Percentiles rank a stretch among this genome's conserved stretches.
These are phyloP conservation scores for Enteromius paludinosus DNA, from an alignment of 2,797 vertebrate genomes.

Conservation along the genomic window DNA sequence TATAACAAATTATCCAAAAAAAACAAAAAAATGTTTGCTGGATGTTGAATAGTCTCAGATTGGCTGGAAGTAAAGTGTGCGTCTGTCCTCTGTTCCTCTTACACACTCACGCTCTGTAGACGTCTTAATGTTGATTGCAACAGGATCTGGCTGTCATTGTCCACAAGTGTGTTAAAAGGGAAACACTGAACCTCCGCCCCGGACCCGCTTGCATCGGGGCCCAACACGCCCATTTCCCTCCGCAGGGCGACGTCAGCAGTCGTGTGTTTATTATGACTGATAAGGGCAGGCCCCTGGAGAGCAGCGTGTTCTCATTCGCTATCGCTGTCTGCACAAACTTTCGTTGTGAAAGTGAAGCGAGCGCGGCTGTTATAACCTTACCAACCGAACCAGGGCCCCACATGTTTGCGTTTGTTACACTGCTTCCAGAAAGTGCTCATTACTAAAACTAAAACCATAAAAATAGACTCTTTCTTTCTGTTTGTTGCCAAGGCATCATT, in stretches of 20 bases:
- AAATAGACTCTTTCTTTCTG: neutral
- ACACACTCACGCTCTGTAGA: neutral
- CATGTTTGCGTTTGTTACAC: neutral
- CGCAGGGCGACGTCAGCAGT: neutral
- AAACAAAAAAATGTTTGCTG: neutral
- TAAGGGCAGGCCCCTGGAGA: conserved; percentile 32
- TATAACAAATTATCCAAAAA: neutral
- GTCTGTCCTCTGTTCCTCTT: neutral
- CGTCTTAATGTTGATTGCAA: neutral
- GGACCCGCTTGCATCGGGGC: neutral
- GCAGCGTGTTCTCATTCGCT: conserved; percentile 12
- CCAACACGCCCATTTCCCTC: conserved; percentile 24
- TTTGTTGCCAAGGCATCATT: too few species aligned
- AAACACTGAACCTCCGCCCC: conserved; percentile 21
- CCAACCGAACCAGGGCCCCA: neutral
- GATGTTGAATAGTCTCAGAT: neutral
- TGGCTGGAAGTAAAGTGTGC: neutral
- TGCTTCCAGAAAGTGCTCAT: neutral
- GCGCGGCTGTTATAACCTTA: neutral
- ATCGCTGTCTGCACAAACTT: conserved; percentile 19
- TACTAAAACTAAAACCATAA: neutral
- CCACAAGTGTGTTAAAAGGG: conserved; percentile 19
- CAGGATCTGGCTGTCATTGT: conserved; percentile 36
- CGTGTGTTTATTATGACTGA: conserved; percentile 49
- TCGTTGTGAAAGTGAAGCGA: neutral